Conservation (phyloP, 2,888 invertebrate genomes). For the Pomacea canaliculata region DNA sequence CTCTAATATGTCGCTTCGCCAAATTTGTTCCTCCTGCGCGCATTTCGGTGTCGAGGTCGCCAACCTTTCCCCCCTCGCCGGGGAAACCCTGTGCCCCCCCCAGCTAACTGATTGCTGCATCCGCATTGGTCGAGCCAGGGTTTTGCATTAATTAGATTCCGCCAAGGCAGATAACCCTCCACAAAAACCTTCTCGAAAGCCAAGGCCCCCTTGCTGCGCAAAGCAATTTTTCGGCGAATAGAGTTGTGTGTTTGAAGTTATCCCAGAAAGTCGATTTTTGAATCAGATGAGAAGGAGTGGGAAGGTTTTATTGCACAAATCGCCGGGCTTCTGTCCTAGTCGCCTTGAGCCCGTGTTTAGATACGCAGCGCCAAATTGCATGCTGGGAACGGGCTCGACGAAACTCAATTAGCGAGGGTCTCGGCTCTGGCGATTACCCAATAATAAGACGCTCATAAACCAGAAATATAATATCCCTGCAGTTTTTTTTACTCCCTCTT, state of each 20-base stretch:
- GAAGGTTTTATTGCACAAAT: slow-evolving; percentile 23
- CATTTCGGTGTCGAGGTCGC: not conserved
- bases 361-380: slow-evolving; percentile 15
- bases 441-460: slow-evolving; percentile 26
- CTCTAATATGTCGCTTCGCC: no score
- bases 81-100: not conserved
- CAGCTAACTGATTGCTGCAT: no score
- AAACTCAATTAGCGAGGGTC: slow-evolving; percentile 24
- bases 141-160: not conserved
- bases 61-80: not conserved
- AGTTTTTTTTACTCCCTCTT: not conserved
- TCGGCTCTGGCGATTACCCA: slow-evolving; percentile 19
- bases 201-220: not conserved
- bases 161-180: not conserved
- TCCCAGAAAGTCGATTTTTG: slow-evolving; percentile 23
- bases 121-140: no score
- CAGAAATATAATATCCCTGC: slow-evolving; percentile 14
- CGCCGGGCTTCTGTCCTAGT: not conserved
- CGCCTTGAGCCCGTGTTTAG: slow-evolving; percentile 13
- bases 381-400: slow-evolving; percentile 2
- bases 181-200: not conserved
- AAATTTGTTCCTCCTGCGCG: not conserved
- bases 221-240: slow-evolving; percentile 27
- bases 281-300: slow-evolving; percentile 18
- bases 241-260: slow-evolving; percentile 25